phyloP scores from a whole-genome alignment of 1,140 invertebrate genomes.

The Anastatus disparis region DNA sequence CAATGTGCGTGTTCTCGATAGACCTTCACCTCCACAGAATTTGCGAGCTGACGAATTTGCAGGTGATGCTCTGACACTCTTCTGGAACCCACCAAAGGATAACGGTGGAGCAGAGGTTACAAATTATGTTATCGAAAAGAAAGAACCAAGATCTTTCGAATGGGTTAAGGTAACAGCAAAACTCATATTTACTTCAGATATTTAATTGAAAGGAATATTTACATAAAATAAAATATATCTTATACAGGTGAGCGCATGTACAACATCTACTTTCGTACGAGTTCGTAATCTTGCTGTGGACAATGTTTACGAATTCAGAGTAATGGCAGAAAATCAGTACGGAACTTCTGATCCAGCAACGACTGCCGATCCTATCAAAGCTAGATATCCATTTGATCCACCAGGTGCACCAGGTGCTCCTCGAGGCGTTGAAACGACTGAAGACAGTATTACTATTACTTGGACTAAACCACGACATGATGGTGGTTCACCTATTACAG shows the following conservation, averaged over 20 bases:
- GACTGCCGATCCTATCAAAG: slow-evolving; percentile 88
- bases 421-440: slow-evolving; percentile 84
- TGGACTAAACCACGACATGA: slow-evolving; percentile 95
- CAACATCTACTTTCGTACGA: slow-evolving; percentile 86
- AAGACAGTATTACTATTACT: slow-evolving; percentile 92
- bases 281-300: slow-evolving; percentile 92
- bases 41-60: slow-evolving; percentile 92
- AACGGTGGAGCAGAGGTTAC: slow-evolving; percentile 95
- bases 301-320: slow-evolving; percentile 95
- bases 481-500: slow-evolving; percentile 90
- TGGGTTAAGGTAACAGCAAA: slow-evolving; percentile 90
- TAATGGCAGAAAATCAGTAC: slow-evolving; percentile 97
- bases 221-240: slow-evolving; percentile 4
- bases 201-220: neutral
- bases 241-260: slow-evolving; percentile 83
- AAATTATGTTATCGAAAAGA: slow-evolving; percentile 97
- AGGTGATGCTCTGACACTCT: slow-evolving; percentile 93
- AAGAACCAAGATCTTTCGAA: slow-evolving; percentile 80
- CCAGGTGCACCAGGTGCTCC: slow-evolving; percentile 91
- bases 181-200: neutral
- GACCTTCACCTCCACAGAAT: slow-evolving; percentile 88
- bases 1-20: slow-evolving; percentile 93
- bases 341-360: slow-evolving; percentile 92
- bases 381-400: slow-evolving; percentile 95
- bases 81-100: slow-evolving; percentile 95